Evolutionary conservation across 1,140 invertebrate species (phyloP).

Genomic region (Dryas iulia): DNA sequence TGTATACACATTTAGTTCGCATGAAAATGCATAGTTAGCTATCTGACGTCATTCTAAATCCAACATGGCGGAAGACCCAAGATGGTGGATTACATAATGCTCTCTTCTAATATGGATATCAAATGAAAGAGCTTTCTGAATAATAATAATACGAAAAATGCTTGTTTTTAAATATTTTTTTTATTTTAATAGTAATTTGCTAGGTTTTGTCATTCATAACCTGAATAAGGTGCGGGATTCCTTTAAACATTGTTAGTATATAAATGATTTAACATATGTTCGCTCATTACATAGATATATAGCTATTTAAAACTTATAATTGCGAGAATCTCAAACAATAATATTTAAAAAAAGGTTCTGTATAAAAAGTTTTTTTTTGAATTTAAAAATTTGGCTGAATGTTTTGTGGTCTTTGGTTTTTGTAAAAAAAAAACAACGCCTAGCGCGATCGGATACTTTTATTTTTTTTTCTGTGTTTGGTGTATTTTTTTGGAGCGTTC

Average conservation of each 20-base stretch:
- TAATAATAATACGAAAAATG: background rate
- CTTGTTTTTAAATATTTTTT: background rate
- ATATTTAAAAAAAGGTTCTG: background rate
- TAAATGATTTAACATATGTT: constrained; percentile 3
- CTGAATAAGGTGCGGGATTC: background rate
- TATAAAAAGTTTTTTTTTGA: background rate
- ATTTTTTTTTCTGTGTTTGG: no score
- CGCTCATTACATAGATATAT: constrained; percentile 3
- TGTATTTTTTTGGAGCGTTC: no score
- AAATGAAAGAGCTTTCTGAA: background rate
- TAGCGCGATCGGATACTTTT: background rate
- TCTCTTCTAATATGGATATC: no score
- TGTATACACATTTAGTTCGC: no score
- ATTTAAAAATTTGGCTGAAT: background rate
- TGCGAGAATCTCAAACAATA: background rate
- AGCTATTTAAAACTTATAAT: constrained; percentile 1
- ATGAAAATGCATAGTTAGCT: no score
- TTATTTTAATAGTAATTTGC: background rate
- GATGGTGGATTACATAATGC: no score
- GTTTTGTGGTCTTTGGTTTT: background rate
- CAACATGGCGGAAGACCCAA: no score
- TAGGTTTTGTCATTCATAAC: background rate
- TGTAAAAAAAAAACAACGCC: background rate
- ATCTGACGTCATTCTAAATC: no score
- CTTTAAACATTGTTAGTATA: background rate